Base-by-base conservation (phyloP, 2,797 vertebrate species). In the Staurois parvus region DNA sequence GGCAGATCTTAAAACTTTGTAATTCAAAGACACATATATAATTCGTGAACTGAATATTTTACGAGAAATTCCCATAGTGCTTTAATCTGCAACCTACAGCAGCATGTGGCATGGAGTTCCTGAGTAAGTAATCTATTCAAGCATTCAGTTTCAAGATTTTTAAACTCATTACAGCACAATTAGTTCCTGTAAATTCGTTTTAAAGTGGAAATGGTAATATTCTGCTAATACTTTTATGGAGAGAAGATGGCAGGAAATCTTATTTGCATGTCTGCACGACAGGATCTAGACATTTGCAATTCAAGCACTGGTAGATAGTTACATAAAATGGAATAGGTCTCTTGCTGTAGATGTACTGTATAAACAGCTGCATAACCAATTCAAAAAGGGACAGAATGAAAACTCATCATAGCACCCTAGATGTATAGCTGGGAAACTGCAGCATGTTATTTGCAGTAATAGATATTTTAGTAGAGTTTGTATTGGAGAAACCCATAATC, bases 211-310 rank as follows among this genome's bases (percentile, higher is more conserved):
- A 76, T 76, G 40, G 28, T 45, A 76, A 86, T 66, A 83, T 77
- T 72, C 62, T 68, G 8, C 59, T 59, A 79, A 78, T 73, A 73
- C 68, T 52, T 84, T 84, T 73, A 79, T 73, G 69, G 68, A 85
- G 48, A 85, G 66, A 62, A 32, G 70, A 85, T 37, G 70, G 69
- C 66, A 80, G 70, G 77, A 68, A 85, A 70, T 37, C 37, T 76
- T 82, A 86, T 86, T 86, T 86, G 75, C 79, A 82, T 85, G 79
- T 83, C 66, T 85, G 64, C 70, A 68, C 72, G 32, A 85, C 78
- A 76, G 66, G 74, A 77, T 84, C 82, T 45, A 40, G 40, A 73
- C 69, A 82, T 83, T 86, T 82, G 79, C 85, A 86, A 83, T 86
- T 80, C 42, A 77, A 83, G 77, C 62, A n/a, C 34, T 72, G 13